Evolutionary conservation across 2,797 vertebrate genomes (phyloP).

Genomic region (Tolypeutes matacus): DNA sequence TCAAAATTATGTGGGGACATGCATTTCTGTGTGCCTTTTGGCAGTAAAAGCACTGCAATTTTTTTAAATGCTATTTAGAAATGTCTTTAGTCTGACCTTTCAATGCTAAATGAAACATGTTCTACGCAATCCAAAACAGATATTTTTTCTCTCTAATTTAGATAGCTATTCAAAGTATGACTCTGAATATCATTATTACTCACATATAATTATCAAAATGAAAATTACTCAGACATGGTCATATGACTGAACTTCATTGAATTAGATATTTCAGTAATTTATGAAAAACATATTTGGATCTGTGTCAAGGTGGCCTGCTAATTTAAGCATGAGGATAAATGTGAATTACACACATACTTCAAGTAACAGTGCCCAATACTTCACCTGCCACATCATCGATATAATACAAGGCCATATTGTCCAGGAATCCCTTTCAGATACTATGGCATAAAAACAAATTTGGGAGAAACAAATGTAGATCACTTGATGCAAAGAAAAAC

Average conservation of each 20-base stretch:
- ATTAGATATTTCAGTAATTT: constrained; percentile 36
- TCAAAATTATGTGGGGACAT: constrained; percentile 37
- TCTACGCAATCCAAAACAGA: constrained; percentile 25
- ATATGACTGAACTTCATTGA: constrained; percentile 23
- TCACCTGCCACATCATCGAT: neutral
- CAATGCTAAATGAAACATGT: constrained; percentile 56
- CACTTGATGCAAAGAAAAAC: neutral
- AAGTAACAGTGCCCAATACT: neutral
- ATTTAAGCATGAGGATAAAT: constrained; percentile 26
- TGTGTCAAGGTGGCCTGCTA: neutral
- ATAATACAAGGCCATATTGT: neutral
- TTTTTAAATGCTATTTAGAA: constrained; percentile 74
- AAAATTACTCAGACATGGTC: constrained; percentile 48
- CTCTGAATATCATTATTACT: constrained; percentile 50
- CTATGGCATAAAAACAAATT: neutral
- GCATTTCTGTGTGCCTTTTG: constrained; percentile 54
- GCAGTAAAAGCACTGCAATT: constrained; percentile 31
- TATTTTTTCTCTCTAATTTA: constrained; percentile 64
- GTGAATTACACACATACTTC: neutral
- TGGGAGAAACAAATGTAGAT: neutral
- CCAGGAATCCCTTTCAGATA: neutral
- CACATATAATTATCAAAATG: constrained; percentile 62
- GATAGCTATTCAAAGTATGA: neutral
- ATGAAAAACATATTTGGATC: constrained; percentile 35
- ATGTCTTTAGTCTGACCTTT: constrained; percentile 65